phyloP scores from a whole-genome alignment of 2,888 invertebrate species.

The Catocala fraxini region DNA sequence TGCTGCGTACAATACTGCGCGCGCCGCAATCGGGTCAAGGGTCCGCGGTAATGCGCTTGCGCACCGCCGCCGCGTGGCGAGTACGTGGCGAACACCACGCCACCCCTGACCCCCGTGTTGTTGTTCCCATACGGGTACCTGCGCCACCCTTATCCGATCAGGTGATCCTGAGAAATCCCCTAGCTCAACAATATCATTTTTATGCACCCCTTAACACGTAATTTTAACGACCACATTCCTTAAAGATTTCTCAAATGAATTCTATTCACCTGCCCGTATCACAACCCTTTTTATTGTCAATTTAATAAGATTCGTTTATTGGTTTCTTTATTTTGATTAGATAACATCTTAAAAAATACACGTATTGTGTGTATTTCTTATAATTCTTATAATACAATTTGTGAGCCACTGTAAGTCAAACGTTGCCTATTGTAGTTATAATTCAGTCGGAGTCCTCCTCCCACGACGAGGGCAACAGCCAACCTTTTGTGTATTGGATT shows the following conservation, averaged over 20 bases:
- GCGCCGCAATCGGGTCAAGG: conserved; percentile 84
- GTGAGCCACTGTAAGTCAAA: conserved; percentile 36
- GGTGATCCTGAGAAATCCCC: conserved; percentile 68
- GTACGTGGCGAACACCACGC: conserved; percentile 28
- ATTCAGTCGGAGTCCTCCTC: conserved; percentile 47
- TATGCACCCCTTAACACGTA: conserved; percentile 74
- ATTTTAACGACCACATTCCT: conserved; percentile 72
- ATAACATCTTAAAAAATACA: conserved; percentile 46
- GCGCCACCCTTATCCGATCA: conserved; percentile 73
- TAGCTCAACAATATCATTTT: conserved; percentile 56
- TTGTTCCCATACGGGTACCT: conserved; percentile 71
- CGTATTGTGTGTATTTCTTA: conserved; percentile 38
- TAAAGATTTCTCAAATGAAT: conserved; percentile 62
- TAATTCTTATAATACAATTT: conserved; percentile 28
- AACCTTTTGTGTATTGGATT: conserved; percentile 71
- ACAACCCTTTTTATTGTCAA: conserved; percentile 60
- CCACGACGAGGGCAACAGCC: conserved; percentile 42
- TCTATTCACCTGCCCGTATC: conserved; percentile 80
- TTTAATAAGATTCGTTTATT: conserved; percentile 66
- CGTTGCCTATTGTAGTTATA: conserved; percentile 45
- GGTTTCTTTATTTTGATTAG: conserved; percentile 52
- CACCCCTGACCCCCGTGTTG: conserved; percentile 48
- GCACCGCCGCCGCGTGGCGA: conserved; percentile 47
- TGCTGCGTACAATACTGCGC: conserved; percentile 84
- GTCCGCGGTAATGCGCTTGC: conserved; percentile 68